Percentiles rank a stretch among this genome's conserved stretches.
Evolutionary conservation across 2,113 vertebrate genomes (phyloP).

Genomic region (Saimiri boliviensis): DNA sequence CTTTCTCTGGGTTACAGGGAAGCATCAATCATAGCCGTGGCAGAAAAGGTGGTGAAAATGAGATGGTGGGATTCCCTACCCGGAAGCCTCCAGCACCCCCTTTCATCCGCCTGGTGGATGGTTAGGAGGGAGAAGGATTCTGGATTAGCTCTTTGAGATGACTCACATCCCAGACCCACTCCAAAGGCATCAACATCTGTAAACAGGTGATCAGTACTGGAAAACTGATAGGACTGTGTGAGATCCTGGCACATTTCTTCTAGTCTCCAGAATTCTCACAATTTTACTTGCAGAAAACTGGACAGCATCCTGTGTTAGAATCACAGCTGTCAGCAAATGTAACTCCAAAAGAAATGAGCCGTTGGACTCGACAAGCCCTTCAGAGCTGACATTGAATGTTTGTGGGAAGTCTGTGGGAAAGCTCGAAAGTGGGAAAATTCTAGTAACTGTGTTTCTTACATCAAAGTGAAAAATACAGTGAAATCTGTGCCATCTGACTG

Average conservation of each 20-base stretch:
- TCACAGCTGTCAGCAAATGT: not conserved
- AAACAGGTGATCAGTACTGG: not conserved
- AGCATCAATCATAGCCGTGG: rapidly evolving
- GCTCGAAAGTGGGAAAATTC: not conserved
- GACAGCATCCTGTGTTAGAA: not conserved
- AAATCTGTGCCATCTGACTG: no score
- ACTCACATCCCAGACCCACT: not conserved
- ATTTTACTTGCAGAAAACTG: not conserved
- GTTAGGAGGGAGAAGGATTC: not conserved
- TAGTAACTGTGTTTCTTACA: not conserved
- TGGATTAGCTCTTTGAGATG: not conserved
- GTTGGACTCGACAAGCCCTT: rapidly evolving
- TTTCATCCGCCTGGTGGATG: no score
- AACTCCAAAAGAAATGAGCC: not conserved
- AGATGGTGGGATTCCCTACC: no score
- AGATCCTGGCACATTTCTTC: not conserved
- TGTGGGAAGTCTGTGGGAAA: not conserved
- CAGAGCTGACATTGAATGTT: rapidly evolving
- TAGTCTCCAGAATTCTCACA: not conserved
- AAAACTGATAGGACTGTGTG: not conserved
- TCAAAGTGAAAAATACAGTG: not conserved
- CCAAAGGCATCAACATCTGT: not conserved
- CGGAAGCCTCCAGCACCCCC: not conserved
- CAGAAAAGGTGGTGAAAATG: not conserved
- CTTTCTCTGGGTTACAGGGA: not conserved